Conservation (phyloP, 92 coral and sea anemone species). For the Epizoanthus ramosus region DNA sequence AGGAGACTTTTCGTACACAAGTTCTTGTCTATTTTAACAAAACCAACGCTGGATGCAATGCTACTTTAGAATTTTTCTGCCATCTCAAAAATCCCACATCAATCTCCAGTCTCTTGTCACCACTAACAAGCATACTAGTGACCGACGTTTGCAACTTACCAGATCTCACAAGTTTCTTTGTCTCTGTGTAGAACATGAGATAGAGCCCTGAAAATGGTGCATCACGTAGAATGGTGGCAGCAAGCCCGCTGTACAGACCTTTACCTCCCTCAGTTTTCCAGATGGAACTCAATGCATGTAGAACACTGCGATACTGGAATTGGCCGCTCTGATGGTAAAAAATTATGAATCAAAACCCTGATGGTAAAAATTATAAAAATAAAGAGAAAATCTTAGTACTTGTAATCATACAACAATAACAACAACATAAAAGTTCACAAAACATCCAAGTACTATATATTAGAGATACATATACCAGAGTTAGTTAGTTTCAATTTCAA, state of each 20-base stretch:
- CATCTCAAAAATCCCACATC: no score
- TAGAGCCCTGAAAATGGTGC: constrained; percentile 97
- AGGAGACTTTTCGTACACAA: no score
- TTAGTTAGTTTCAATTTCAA: background rate
- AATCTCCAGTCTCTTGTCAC: no score
- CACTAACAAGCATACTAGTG: no score
- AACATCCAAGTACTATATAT: no score
- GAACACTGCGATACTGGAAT: constrained; percentile 81
- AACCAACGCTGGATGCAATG: no score
- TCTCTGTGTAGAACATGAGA: constrained; percentile 90
- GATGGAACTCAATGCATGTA: constrained; percentile 77
- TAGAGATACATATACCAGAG: no score
- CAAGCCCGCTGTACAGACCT: constrained; percentile 91
- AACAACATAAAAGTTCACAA: no score
- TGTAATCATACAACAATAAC: background rate
- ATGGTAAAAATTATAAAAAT: background rate
- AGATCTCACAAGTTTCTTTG: constrained; percentile 72
- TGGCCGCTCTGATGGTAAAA: constrained; percentile 78
- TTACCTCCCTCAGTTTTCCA: constrained; percentile 92
- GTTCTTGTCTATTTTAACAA: no score
- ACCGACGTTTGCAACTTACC: constrained; percentile 50
- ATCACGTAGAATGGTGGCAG: constrained; percentile 93
- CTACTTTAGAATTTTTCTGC: no score
- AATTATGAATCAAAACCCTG: background rate
- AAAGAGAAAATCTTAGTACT: constrained; percentile 2